A percentile compares a stretch with the other conserved stretches of the same genome.
phyloP scores from a whole-genome alignment of 1,140 invertebrate genomes.

The Ridgeia piscesae region DNA sequence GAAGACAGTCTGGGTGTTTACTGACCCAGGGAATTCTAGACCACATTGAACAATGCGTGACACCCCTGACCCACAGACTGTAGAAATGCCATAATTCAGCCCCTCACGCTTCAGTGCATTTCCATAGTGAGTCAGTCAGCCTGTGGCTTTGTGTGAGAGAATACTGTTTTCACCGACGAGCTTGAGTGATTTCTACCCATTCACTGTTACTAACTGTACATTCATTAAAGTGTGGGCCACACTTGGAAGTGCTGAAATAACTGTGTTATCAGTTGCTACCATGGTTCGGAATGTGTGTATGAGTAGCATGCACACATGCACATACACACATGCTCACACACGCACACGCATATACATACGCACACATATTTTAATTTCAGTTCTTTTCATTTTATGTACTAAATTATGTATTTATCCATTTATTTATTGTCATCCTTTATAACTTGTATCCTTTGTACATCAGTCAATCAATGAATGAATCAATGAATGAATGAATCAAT shows the following conservation, averaged over 20 bases:
- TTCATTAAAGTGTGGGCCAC: not conserved
- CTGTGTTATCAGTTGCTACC: too few relatives aligned
- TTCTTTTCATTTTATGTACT: too few relatives aligned
- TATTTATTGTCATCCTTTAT: too few relatives aligned
- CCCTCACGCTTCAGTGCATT: not conserved
- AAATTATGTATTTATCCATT: too few relatives aligned
- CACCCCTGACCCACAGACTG: not conserved
- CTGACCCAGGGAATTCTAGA: not conserved
- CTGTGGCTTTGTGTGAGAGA: not conserved
- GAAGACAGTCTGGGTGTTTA: not conserved
- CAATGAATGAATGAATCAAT: too few relatives aligned
- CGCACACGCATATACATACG: too few relatives aligned
- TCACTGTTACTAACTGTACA: not conserved
- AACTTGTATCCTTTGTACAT: too few relatives aligned
- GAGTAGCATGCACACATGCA: not conserved
- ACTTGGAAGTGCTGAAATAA: not conserved
- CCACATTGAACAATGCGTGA: not conserved
- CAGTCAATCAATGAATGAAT: too few relatives aligned
- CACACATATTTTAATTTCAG: too few relatives aligned
- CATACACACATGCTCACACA: not conserved
- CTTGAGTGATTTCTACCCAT: not conserved
- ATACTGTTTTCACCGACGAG: not conserved
- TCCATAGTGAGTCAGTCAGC: not conserved
- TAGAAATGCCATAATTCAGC: not conserved
- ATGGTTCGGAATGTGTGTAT: too few relatives aligned